A percentile compares a stretch with the other conserved stretches of the same genome.
These are phyloP conservation scores for Alexandromys fortis DNA, from an alignment of 2,113 vertebrate species.

Conservation along the genomic window DNA sequence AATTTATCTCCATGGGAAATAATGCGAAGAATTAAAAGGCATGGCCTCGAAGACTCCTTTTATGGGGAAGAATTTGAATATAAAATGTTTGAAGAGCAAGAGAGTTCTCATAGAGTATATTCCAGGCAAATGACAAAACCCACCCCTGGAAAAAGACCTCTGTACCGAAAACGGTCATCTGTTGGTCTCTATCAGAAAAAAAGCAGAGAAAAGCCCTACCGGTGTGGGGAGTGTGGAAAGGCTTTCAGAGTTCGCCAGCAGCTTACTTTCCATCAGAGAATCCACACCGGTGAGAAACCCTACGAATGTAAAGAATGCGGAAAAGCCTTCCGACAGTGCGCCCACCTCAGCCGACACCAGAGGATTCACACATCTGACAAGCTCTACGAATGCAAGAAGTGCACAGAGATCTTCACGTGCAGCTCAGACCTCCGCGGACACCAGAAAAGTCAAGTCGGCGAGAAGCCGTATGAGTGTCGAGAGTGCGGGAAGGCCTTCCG, in stretches of 20 bases:
- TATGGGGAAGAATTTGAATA: slow-evolving; percentile 49
- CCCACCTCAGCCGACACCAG: slow-evolving; percentile 80
- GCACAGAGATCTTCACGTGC: slow-evolving; percentile 77
- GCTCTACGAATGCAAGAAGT: slow-evolving; percentile 80
- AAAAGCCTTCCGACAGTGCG: slow-evolving; percentile 78
- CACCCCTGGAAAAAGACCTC: slow-evolving; percentile 48
- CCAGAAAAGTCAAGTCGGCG: slow-evolving; percentile 76
- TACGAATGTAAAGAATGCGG: slow-evolving; percentile 80
- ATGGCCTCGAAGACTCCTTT: slow-evolving; percentile 47
- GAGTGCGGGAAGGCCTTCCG: slow-evolving; percentile 81
- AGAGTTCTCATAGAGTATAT: slow-evolving; percentile 4
- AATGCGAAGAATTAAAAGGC: slow-evolving; percentile 62
- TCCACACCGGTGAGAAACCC: slow-evolving; percentile 80
- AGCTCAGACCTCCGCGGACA: slow-evolving; percentile 80
- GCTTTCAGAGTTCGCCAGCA: slow-evolving; percentile 79
- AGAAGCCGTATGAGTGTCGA: slow-evolving; percentile 79
- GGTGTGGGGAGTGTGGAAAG: slow-evolving; percentile 77
- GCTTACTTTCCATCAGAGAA: slow-evolving; percentile 81
- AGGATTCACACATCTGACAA: slow-evolving; percentile 78
- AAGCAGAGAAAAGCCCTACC: slow-evolving; percentile 76
- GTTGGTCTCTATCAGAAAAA: slow-evolving; percentile 62
- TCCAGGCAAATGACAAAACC: slow-evolving; percentile 59
- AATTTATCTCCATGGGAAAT: slow-evolving; percentile 70
- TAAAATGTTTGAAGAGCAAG: slow-evolving; percentile 57
- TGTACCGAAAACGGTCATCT: slow-evolving; percentile 46